These are phyloP conservation scores for Otolemur garnettii DNA, from an alignment of 2,113 vertebrate genomes.

Conservation along the genomic window DNA sequence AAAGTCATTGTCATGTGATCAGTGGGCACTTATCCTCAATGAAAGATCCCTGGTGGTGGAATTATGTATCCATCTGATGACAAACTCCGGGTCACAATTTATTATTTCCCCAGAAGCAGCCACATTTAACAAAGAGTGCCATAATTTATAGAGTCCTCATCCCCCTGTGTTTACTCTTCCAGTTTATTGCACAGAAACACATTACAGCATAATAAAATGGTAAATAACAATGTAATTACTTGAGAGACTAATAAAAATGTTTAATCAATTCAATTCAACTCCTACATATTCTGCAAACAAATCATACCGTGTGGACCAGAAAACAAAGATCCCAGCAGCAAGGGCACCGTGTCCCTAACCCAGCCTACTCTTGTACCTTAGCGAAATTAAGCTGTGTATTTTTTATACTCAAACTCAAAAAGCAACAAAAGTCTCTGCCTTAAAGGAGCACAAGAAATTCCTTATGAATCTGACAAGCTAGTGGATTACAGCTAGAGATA, in stretches of 20 bases:
- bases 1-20: not conserved
- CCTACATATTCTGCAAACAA: not conserved
- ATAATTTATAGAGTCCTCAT: not conserved
- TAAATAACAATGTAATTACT: not conserved
- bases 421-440: not conserved
- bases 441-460: fast-evolving
- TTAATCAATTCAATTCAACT: not conserved
- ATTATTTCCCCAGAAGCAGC: not conserved
- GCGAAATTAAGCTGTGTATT: not conserved
- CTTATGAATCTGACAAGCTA: not conserved
- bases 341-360: not conserved
- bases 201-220: not conserved
- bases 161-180: not conserved
- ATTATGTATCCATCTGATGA: not conserved
- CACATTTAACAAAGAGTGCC: not conserved
- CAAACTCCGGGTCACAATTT: not conserved
- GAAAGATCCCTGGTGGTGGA: not conserved
- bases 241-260: not conserved
- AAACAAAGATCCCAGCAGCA: not conserved
- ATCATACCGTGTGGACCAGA: not conserved
- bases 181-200: not conserved
- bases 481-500: not conserved
- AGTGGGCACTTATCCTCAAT: not conserved
- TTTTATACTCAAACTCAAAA: not conserved
- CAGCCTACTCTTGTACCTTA: not conserved